Percentiles rank a stretch among this genome's conserved stretches.
These are phyloP conservation scores for Tetramorium alpestre DNA, from an alignment of 1,140 invertebrate genomes.

Conservation along the genomic window DNA sequence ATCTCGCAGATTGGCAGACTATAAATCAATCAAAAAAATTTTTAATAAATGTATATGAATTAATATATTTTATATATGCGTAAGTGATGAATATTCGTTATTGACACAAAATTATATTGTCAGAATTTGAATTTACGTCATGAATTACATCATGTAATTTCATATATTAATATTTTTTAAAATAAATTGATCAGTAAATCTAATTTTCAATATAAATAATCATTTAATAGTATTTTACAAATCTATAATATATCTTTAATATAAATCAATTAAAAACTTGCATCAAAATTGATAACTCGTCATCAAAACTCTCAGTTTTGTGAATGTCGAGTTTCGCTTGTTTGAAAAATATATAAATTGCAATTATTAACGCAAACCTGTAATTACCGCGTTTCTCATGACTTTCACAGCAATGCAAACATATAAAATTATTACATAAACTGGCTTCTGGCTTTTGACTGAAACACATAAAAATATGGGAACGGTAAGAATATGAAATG, in stretches of 20 bases:
- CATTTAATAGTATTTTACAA: neutral
- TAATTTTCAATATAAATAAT: slow-evolving; percentile 2
- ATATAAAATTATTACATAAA: slow-evolving; percentile 23
- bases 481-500: neutral
- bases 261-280: neutral
- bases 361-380: neutral
- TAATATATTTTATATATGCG: neutral
- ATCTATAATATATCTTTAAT: neutral
- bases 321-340: neutral
- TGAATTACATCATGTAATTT: neutral
- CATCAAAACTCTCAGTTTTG: neutral
- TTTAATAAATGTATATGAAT: neutral
- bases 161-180: neutral
- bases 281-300: neutral
- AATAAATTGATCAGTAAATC: neutral
- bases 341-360: neutral
- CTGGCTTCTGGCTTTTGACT: neutral
- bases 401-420: neutral
- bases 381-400: neutral
- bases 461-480: neutral
- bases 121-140: neutral
- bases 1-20: neutral
- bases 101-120: neutral
- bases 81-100: neutral
- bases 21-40: slow-evolving; percentile 16